Base-by-base conservation (phyloP, 2,888 invertebrate species). In the Cinara cedri region DNA sequence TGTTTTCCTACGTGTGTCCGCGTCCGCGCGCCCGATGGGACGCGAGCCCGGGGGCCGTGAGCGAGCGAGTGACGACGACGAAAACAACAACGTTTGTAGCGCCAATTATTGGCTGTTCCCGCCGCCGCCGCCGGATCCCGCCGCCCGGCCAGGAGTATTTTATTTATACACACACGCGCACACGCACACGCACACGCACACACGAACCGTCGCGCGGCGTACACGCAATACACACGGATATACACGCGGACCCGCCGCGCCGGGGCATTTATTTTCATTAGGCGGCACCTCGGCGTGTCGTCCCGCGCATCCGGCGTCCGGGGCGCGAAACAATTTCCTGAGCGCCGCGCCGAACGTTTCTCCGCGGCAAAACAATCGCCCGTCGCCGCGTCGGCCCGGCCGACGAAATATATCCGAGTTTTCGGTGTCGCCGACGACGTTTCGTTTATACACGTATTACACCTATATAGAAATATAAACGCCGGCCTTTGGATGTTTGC, bases 321-420 rank as follows among this genome's bases (percentile, higher is more conserved):
- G 26, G 51, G 68, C 66, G 60, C 76, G 60, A 78, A 68, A 78
- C 76, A 78, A 78, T 78, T 68, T 78, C 76, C 76, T 78, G 76
- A 57, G 68, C 76, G 60, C 57, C 60, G 55, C 16, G 16, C 14
- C 9, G 26, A 26, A 21, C 4, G 16, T 60, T 24, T 68, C 14
- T 44, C 65, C 21, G 16, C 54, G 42, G 57, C 24, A 24, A 10
- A 21, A 65, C 16, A 21, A n/a, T n/a, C n/a, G n/a, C n/a, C n/a
- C 21, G 60, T 16, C 42, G 42, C 1, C 34, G 34, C 24, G 8
- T 16, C 34, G 34, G 34, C 34, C 63, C n/a, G 2, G 34, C 44
- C n/a, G 54, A 16, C 24, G 46, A 24, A 10, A 8, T 14, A 51
- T 14, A 13, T 14, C 42, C 13, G 42, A n/a, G 42, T 34, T 34